Evolutionary conservation across 2,888 invertebrate genomes (phyloP).

Genomic region (Coleophora deauratella): DNA sequence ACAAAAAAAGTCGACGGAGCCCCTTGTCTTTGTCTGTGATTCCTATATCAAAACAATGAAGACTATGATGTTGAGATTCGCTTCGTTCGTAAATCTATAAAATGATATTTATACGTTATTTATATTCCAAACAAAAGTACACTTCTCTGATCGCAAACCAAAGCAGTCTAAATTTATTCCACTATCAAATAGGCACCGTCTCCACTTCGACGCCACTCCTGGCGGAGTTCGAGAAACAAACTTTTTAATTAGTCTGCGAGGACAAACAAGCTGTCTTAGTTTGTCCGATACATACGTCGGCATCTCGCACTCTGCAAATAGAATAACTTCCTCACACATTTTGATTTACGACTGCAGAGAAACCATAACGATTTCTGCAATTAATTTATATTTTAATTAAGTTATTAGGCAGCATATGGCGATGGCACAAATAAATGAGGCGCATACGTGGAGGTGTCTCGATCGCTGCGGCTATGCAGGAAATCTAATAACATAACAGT

Average conservation of each 20-base stretch:
- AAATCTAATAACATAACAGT: slow-evolving; percentile 56
- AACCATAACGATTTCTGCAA: not conserved
- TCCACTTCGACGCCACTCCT: slow-evolving; percentile 53
- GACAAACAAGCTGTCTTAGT: slow-evolving; percentile 67
- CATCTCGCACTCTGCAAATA: slow-evolving; percentile 36
- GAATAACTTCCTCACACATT: slow-evolving; percentile 29
- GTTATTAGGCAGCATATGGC: too few species aligned
- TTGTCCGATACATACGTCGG: slow-evolving; percentile 44
- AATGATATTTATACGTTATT: too few species aligned
- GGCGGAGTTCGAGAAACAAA: slow-evolving; percentile 59
- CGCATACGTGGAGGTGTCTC: slow-evolving; percentile 27
- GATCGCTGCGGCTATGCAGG: slow-evolving; percentile 41
- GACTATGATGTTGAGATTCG: too few species aligned
- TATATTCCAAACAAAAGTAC: not conserved
- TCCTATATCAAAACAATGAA: too few species aligned
- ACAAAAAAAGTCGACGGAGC: too few species aligned
- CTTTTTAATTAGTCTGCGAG: slow-evolving; percentile 73
- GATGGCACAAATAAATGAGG: slow-evolving; percentile 34
- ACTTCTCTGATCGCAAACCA: not conserved
- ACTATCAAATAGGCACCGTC: slow-evolving; percentile 45
- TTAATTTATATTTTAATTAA: slow-evolving; percentile 8
- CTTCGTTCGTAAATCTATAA: too few species aligned
- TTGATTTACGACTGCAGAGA: slow-evolving; percentile 23
- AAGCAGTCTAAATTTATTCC: slow-evolving; percentile 42
- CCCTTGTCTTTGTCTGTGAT: too few species aligned